A percentile compares a stretch with the other conserved stretches of the same genome.
Evolutionary conservation across 1,140 invertebrate species (phyloP).

Genomic region (Anoplolepis gracilipes): DNA sequence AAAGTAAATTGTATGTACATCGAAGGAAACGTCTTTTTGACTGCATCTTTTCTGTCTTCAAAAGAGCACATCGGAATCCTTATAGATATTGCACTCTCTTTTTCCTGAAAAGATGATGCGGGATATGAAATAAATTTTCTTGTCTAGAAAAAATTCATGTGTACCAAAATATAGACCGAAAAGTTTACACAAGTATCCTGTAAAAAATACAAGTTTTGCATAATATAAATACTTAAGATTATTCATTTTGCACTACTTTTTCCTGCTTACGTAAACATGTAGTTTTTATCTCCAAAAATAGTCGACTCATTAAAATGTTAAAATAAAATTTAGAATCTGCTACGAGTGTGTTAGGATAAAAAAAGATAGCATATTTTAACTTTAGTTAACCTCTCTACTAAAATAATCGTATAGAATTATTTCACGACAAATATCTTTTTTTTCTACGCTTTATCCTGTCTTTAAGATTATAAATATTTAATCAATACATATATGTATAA

Average conservation of each 20-base stretch:
- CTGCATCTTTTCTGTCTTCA: background rate
- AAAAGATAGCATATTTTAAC: constrained; percentile 13
- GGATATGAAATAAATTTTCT: background rate
- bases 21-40: constrained; percentile 20
- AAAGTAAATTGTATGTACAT: background rate
- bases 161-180: background rate
- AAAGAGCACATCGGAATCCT: background rate
- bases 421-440: background rate
- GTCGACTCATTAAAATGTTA: constrained; percentile 40
- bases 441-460: background rate
- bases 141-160: background rate
- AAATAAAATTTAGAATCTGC: constrained; percentile 16
- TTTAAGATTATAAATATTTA: background rate
- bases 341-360: background rate
- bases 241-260: background rate
- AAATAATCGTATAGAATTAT: constrained; percentile 30
- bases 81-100: background rate
- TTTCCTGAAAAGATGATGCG: background rate
- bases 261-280: background rate
- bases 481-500: background rate
- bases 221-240: constrained; percentile 4
- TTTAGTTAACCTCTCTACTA: background rate
- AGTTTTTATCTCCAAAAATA: background rate
- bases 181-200: background rate
- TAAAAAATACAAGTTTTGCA: background rate